Percentiles rank a stretch among this genome's conserved stretches.
Evolutionary conservation across 1,140 invertebrate genomes (phyloP).

Genomic region (Ylistrum balloti): DNA sequence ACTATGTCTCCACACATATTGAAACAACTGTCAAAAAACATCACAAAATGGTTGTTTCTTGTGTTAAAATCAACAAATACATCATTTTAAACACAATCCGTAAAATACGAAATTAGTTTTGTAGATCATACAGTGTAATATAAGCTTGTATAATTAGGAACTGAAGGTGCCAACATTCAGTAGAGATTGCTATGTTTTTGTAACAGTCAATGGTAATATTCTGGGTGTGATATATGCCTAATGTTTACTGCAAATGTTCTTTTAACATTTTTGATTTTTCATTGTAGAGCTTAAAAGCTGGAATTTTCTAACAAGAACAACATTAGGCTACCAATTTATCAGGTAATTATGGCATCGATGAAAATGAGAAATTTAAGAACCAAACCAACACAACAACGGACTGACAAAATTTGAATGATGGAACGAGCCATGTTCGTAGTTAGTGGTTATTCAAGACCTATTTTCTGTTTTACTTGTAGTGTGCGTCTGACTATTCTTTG

Average conservation of each 20-base stretch:
- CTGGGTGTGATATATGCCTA: not conserved
- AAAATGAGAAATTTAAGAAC: too few species aligned
- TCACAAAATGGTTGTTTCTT: not conserved
- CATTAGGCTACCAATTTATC: constrained; percentile 74
- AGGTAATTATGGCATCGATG: constrained; percentile 67
- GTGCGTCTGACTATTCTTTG: constrained; percentile 74
- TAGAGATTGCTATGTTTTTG: too few species aligned
- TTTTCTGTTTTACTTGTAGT: constrained; percentile 64
- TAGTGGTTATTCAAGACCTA: too few species aligned
- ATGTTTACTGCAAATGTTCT: not conserved
- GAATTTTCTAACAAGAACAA: constrained; percentile 78
- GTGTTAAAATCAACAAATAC: not conserved
- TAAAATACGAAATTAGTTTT: not conserved
- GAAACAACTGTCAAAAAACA: not conserved
- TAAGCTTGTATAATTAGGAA: too few species aligned
- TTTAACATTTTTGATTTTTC: constrained; percentile 26
- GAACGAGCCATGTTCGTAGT: not conserved
- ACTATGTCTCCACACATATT: too few species aligned
- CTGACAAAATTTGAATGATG: too few species aligned
- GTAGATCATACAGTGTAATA: not conserved
- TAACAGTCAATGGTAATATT: not conserved
- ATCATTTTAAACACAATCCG: not conserved
- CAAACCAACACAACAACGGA: too few species aligned
- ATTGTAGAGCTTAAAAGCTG: constrained; percentile 76
- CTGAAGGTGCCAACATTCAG: too few species aligned